phyloP scores from a whole-genome alignment of 2,888 invertebrate genomes.

The Lacanobia oleracea region DNA sequence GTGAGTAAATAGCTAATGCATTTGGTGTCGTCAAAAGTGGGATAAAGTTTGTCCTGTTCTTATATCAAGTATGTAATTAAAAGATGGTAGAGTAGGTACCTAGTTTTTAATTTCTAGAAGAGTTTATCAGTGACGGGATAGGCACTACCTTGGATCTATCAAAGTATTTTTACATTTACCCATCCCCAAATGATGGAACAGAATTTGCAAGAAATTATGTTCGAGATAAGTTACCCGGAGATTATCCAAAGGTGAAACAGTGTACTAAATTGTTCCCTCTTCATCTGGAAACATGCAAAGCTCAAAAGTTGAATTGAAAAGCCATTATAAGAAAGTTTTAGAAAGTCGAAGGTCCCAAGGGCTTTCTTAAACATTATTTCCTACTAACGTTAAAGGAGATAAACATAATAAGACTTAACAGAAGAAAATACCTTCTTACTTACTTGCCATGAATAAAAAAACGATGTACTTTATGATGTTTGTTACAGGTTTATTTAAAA shows the following conservation, averaged over 20 bases:
- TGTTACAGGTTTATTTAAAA: too few species aligned
- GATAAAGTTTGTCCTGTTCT: too few species aligned
- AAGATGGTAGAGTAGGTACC: too few species aligned
- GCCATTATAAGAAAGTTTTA: constrained; percentile 38
- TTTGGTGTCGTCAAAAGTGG: too few species aligned
- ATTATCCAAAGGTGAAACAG: not conserved
- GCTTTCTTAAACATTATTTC: constrained; percentile 27
- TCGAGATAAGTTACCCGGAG: not conserved
- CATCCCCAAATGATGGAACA: too few species aligned
- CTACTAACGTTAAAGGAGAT: constrained; percentile 2
- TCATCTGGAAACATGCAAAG: constrained; percentile 26
- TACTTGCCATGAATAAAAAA: not conserved
- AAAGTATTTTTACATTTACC: too few species aligned
- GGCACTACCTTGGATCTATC: too few species aligned
- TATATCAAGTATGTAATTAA: too few species aligned
- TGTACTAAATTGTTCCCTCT: constrained; percentile 1
- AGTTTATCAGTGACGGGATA: too few species aligned
- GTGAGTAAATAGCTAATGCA: too few species aligned
- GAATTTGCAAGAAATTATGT: not conserved
- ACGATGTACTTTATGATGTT: too few species aligned
- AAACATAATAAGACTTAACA: not conserved
- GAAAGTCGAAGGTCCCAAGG: constrained; percentile 24
- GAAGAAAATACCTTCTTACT: not conserved
- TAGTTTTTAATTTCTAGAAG: too few species aligned
- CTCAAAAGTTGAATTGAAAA: constrained; percentile 32